phyloP scores from a whole-genome alignment of 2,113 vertebrate genomes.

The Trinectes maculatus region DNA sequence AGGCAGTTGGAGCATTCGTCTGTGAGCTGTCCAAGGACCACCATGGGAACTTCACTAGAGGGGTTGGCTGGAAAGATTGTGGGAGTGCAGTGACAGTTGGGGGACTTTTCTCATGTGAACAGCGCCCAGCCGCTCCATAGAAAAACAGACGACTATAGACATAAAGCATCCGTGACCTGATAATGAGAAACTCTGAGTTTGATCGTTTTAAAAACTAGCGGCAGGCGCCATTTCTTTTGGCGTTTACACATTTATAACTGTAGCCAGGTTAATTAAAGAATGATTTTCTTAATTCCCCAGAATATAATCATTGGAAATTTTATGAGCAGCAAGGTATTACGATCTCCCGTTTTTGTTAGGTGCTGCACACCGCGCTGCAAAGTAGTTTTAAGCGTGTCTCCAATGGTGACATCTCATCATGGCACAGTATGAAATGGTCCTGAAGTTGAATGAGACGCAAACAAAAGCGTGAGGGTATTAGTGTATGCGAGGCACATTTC shows the following conservation, averaged over 20 bases:
- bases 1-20: conserved; percentile 55
- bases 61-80: conserved; percentile 70
- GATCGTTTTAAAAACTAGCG: conserved; percentile 33
- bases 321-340: conserved; percentile 72
- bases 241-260: conserved; percentile 36
- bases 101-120: conserved; percentile 80
- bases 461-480: conserved; percentile 83
- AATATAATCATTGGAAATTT: conserved; percentile 72
- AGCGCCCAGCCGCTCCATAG: conserved; percentile 44
- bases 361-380: conserved; percentile 73
- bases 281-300: conserved; percentile 65
- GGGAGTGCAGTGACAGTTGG: conserved; percentile 69
- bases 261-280: conserved; percentile 77
- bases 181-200: conserved; percentile 56
- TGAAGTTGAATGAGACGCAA: conserved; percentile 83
- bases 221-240: conserved; percentile 21
- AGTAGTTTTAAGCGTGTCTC: conserved; percentile 80
- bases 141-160: conserved; percentile 67
- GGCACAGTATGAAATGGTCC: conserved; percentile 78
- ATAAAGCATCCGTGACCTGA: conserved; percentile 64
- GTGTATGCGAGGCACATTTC: conserved; percentile 79
- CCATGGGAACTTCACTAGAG: conserved; percentile 71
- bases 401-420: conserved; percentile 78
- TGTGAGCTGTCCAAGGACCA: conserved; percentile 71
- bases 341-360: conserved; percentile 71